phyloP scores from a whole-genome alignment of 92 coral and sea anemone genomes.

The Actinernus sp. region DNA sequence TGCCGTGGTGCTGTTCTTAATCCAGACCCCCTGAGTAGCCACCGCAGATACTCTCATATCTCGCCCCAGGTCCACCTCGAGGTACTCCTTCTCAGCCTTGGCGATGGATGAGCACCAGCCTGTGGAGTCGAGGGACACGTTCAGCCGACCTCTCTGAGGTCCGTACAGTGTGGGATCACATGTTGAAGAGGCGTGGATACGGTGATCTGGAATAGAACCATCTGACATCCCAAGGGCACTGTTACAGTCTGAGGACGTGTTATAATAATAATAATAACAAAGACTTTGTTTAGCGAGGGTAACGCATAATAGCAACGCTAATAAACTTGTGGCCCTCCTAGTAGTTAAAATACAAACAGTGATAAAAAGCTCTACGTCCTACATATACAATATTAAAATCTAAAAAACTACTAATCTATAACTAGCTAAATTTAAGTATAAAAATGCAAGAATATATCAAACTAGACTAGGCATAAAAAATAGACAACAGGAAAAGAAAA shows the following conservation, averaged over 20 bases:
- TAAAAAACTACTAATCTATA: no score
- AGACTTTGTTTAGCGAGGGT: no score
- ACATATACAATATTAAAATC: no score
- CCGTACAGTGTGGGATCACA: slow-evolving; percentile 38
- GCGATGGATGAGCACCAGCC: slow-evolving; percentile 83
- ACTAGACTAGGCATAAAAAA: no score
- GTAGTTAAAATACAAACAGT: no score
- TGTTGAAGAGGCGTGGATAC: slow-evolving; percentile 73
- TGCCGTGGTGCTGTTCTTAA: slow-evolving; percentile 52
- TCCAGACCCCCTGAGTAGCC: slow-evolving; percentile 78
- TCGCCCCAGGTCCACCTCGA: slow-evolving; percentile 78
- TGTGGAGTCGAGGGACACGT: slow-evolving; percentile 31
- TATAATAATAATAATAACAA: no score
- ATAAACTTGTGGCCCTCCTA: no score
- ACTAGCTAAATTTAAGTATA: no score
- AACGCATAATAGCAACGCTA: no score
- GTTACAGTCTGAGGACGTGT: slow-evolving; percentile 73
- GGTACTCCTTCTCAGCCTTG: slow-evolving; percentile 58
- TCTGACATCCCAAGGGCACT: slow-evolving; percentile 63
- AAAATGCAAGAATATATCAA: no score
- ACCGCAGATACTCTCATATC: slow-evolving; percentile 77
- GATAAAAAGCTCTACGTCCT: no score
- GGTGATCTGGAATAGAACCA: slow-evolving; percentile 70
- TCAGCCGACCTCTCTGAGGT: slow-evolving; percentile 72
- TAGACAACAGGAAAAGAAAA: no score